These are phyloP conservation scores for Calameuta pallipes DNA, from an alignment of 2,888 invertebrate species.

Conservation along the genomic window DNA sequence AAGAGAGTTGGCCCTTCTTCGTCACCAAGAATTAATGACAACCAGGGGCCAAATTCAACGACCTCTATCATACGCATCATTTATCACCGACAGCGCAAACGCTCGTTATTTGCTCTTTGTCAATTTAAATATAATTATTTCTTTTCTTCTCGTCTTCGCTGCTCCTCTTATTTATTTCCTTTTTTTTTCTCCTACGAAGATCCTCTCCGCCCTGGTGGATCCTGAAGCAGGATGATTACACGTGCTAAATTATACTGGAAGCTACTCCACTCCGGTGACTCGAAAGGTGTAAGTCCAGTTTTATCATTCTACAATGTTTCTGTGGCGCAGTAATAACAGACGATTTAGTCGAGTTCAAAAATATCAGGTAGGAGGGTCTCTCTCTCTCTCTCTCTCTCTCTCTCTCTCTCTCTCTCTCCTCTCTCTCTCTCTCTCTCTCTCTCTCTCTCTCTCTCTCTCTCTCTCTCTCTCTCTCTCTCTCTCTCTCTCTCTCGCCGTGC, in stretches of 20 bases:
- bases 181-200: background rate
- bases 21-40: background rate
- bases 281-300: constrained; percentile 53
- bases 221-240: constrained; percentile 41
- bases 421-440: no score
- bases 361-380: background rate
- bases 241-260: constrained; percentile 58
- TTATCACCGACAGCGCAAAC: background rate
- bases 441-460: no score
- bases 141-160: background rate
- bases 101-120: background rate
- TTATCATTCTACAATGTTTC: background rate
- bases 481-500: no score
- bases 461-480: no score
- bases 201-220: background rate
- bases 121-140: background rate
- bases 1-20: background rate
- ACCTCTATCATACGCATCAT: background rate
- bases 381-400: no score
- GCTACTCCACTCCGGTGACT: constrained; percentile 43
- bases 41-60: background rate
- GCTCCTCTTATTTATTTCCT: background rate
- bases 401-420: no score
- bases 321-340: background rate
- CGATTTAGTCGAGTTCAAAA: background rate